A percentile compares a stretch with the other conserved stretches of the same genome.
These are phyloP conservation scores for Drosophila emarginata DNA, from an alignment of 2,888 invertebrate genomes.

Conservation along the genomic window DNA sequence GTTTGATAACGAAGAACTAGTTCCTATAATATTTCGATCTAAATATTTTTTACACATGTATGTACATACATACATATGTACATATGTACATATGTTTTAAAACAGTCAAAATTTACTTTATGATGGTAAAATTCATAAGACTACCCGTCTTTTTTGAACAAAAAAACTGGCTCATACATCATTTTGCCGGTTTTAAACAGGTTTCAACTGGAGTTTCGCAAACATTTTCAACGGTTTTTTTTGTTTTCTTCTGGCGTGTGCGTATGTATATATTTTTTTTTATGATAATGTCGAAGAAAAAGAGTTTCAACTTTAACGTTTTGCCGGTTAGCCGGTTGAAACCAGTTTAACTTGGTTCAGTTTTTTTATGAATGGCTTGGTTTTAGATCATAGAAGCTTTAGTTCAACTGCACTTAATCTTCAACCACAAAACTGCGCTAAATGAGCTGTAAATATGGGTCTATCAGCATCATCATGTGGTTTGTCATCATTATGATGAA, in stretches of 20 bases:
- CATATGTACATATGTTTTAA: no score
- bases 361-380: conserved; percentile 38
- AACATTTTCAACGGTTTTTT: not conserved
- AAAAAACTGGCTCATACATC: not conserved
- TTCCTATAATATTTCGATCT: no score
- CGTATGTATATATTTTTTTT: not conserved
- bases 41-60: no score
- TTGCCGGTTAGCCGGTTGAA: conserved; percentile 34
- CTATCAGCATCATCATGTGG: conserved; percentile 8
- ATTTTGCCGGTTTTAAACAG: conserved; percentile 11
- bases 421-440: conserved; percentile 9
- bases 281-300: conserved; percentile 1
- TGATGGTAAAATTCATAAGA: no score
- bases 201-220: conserved; percentile 2
- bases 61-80: no score
- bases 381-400: conserved; percentile 14
- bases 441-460: conserved; percentile 13
- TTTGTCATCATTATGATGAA: conserved; percentile 32
- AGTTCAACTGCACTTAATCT: conserved; percentile 13
- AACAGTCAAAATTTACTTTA: no score
- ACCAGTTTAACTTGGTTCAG: conserved; percentile 26
- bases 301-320: conserved; percentile 17
- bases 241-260: not conserved
- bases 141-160: not conserved
- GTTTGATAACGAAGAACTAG: not conserved